Evolutionary conservation across 2,888 invertebrate species (phyloP).

Genomic region (Agrotis segetum): DNA sequence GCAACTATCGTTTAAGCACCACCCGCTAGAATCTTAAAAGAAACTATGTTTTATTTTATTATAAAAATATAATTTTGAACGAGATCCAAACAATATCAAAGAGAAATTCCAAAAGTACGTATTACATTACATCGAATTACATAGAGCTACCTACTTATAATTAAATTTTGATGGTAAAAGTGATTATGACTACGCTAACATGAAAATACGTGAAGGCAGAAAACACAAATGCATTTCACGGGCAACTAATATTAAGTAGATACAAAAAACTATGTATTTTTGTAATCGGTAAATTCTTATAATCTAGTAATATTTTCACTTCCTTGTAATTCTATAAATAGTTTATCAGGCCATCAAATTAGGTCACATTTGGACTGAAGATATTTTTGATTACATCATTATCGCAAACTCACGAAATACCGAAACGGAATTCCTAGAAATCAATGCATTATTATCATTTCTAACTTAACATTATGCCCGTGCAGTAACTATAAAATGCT

Average conservation of each 20-base stretch:
- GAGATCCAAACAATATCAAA: constrained; percentile 82
- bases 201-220: constrained; percentile 58
- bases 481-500: constrained; percentile 36
- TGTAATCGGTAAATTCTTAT: constrained; percentile 2
- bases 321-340: constrained; percentile 10
- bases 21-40: constrained; percentile 82
- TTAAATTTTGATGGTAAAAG: constrained; percentile 73
- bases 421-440: constrained; percentile 27
- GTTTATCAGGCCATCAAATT: constrained; percentile 16
- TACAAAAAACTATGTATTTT: constrained; percentile 2
- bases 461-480: constrained; percentile 45
- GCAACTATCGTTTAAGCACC: constrained; percentile 85
- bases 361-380: constrained; percentile 12
- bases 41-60: constrained; percentile 66
- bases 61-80: constrained; percentile 82
- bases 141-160: constrained; percentile 83
- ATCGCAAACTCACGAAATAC: constrained; percentile 18
- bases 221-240: constrained; percentile 49
- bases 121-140: constrained; percentile 75
- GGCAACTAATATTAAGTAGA: constrained; percentile 41
- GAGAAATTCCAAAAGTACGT: constrained; percentile 75
- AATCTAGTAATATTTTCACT: constrained; percentile 12
- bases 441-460: constrained; percentile 24
- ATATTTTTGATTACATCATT: constrained; percentile 25
- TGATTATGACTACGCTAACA: constrained; percentile 59